These are phyloP conservation scores for Lasioglossum vierecki DNA, from an alignment of 2,888 invertebrate species.

Conservation along the genomic window DNA sequence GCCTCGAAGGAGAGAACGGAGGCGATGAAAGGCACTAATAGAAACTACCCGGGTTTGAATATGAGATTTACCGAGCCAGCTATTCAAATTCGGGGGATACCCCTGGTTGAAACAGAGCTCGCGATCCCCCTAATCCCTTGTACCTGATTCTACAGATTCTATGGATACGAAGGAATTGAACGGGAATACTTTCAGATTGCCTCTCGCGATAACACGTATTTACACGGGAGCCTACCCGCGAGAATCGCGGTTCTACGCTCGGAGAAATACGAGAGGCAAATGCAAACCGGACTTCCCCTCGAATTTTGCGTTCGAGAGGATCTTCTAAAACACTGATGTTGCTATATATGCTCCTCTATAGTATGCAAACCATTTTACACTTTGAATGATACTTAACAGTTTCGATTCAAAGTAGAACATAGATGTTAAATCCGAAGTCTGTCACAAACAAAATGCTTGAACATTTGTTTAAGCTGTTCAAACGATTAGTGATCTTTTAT, in stretches of 20 bases:
- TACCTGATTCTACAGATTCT: conserved; percentile 45
- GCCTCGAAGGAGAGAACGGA: conserved; percentile 6
- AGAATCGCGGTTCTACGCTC: not conserved
- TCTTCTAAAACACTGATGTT: conserved; percentile 5
- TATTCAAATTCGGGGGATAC: conserved; percentile 48
- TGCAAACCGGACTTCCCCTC: not conserved
- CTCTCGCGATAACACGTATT: conserved; percentile 31
- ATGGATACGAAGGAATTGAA: conserved; percentile 38
- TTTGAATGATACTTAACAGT: not conserved
- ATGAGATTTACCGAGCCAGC: conserved; percentile 55
- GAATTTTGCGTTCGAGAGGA: not conserved
- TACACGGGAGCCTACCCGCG: conserved; percentile 9
- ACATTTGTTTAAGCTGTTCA: not conserved
- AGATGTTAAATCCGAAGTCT: not conserved
- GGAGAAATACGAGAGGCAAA: conserved; percentile 1
- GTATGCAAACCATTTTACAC: not conserved
- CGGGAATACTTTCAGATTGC: conserved; percentile 41
- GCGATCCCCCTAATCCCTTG: conserved; percentile 49
- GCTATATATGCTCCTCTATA: not conserved
- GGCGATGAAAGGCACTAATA: conserved; percentile 55
- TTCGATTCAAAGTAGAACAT: not conserved
- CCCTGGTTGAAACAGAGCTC: conserved; percentile 13
- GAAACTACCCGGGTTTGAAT: conserved; percentile 57
- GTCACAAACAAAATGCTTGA: not conserved
- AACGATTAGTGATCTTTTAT: not conserved